These are phyloP conservation scores for Anthophora plumipes DNA, from an alignment of 2,888 invertebrate species.

Conservation along the genomic window DNA sequence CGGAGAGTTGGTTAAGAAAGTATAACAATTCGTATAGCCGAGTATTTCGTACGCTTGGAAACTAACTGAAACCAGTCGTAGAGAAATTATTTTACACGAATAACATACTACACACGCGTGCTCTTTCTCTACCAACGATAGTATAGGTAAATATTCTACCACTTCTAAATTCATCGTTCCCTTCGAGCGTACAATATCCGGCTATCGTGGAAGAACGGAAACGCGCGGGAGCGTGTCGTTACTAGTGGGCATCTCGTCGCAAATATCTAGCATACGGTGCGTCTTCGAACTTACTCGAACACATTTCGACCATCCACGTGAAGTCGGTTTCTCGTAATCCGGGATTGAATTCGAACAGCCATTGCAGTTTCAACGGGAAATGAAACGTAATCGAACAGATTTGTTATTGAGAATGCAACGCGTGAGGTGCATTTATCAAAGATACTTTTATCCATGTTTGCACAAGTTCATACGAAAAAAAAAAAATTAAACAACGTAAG, in stretches of 20 bases:
- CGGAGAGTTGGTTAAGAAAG: not conserved
- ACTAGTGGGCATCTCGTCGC: constrained; percentile 8
- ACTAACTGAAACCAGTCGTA: not conserved
- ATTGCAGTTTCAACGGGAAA: constrained; percentile 11
- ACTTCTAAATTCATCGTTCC: constrained; percentile 26
- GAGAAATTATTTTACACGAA: constrained; percentile 11
- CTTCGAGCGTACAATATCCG: constrained; percentile 35
- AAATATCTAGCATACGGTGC: constrained; percentile 13
- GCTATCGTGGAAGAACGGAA: constrained; percentile 16
- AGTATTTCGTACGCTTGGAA: not conserved
- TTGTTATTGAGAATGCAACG: not conserved
- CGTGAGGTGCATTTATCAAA: not conserved
- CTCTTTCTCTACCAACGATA: not conserved
- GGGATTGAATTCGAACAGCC: not conserved
- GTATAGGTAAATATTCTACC: not conserved
- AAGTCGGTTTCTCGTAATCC: constrained; percentile 25
- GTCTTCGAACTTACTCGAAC: constrained; percentile 10
- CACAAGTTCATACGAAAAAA: no score
- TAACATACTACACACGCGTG: not conserved
- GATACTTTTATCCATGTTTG: no score
- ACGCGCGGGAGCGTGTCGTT: constrained; percentile 10
- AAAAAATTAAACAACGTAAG: no score
- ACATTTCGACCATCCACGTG: not conserved
- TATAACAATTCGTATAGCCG: not conserved
- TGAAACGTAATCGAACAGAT: constrained; percentile 4